Percentiles rank a stretch among this genome's conserved stretches.
phyloP scores from a whole-genome alignment of 2,888 invertebrate genomes.

The Oeneis ivallda region DNA sequence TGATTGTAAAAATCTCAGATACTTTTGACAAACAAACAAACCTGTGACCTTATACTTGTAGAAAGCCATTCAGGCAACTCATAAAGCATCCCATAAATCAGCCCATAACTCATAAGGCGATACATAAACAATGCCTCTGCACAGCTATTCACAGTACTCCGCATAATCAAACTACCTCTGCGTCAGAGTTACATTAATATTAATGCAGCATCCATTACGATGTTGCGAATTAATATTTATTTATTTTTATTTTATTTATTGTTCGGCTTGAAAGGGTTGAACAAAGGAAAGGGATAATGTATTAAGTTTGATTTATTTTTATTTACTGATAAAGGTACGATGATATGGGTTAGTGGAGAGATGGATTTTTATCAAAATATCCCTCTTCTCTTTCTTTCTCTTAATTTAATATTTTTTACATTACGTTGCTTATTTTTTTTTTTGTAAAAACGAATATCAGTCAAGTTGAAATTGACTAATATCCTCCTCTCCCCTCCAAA shows the following conservation, averaged over 20 bases:
- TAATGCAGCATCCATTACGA: constrained; percentile 46
- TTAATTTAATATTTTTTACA: too few species aligned
- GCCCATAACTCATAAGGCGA: constrained; percentile 39
- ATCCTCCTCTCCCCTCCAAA: too few species aligned
- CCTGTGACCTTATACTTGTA: constrained; percentile 13
- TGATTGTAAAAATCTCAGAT: too few species aligned
- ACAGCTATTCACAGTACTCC: constrained; percentile 18
- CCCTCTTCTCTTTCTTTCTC: too few species aligned
- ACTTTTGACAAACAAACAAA: too few species aligned
- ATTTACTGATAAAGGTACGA: not conserved
- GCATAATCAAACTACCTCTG: constrained; percentile 43
- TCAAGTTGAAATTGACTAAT: too few species aligned
- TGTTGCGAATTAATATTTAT: constrained; percentile 40
- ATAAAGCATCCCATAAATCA: constrained; percentile 34
- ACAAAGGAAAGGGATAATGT: constrained; percentile 13
- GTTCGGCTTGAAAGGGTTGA: constrained; percentile 28
- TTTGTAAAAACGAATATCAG: too few species aligned
- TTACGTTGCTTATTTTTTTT: too few species aligned
- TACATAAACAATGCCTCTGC: constrained; percentile 29
- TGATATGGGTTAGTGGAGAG: not conserved
- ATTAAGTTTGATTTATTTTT: constrained; percentile 16
- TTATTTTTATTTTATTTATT: constrained; percentile 24
- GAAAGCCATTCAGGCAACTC: constrained; percentile 30
- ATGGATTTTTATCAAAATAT: not conserved
- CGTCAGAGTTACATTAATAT: constrained; percentile 47